A percentile compares a stretch with the other conserved stretches of the same genome.
These are phyloP conservation scores for Nemurella pictetii DNA, from an alignment of 2,888 invertebrate genomes.

Conservation along the genomic window DNA sequence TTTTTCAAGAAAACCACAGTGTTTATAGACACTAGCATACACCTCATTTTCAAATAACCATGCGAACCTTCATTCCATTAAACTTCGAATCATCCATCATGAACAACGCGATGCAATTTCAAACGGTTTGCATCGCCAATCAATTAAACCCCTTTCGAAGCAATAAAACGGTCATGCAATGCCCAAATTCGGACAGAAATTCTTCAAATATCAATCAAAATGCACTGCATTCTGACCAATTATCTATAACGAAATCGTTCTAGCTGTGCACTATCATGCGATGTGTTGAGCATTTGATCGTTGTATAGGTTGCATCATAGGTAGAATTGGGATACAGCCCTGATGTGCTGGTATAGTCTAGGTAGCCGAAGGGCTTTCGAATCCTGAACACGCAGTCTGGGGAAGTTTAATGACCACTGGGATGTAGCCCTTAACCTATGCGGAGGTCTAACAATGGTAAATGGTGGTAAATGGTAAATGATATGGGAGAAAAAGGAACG, in stretches of 20 bases:
- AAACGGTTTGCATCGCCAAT: background rate
- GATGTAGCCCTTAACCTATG: background rate
- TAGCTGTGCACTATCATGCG: background rate
- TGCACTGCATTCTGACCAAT: background rate
- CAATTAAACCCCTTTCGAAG: background rate
- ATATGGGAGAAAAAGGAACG: background rate
- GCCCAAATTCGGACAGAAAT: background rate
- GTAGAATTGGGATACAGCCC: too few relatives aligned
- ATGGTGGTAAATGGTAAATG: background rate
- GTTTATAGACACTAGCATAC: background rate
- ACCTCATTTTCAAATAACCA: background rate
- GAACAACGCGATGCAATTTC: background rate
- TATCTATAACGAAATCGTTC: background rate
- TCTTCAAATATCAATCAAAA: background rate
- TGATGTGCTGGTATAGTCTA: background rate
- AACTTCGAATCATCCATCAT: background rate
- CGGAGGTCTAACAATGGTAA: background rate
- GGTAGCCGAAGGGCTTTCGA: background rate
- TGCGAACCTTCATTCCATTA: background rate
- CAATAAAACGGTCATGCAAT: background rate
- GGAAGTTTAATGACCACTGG: background rate
- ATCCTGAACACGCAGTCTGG: background rate
- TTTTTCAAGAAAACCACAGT: background rate
- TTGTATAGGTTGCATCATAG: too few relatives aligned
- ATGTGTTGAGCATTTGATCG: background rate